Evolutionary conservation across 1,140 invertebrate species (phyloP).

Genomic region (Microvelia longipes): DNA sequence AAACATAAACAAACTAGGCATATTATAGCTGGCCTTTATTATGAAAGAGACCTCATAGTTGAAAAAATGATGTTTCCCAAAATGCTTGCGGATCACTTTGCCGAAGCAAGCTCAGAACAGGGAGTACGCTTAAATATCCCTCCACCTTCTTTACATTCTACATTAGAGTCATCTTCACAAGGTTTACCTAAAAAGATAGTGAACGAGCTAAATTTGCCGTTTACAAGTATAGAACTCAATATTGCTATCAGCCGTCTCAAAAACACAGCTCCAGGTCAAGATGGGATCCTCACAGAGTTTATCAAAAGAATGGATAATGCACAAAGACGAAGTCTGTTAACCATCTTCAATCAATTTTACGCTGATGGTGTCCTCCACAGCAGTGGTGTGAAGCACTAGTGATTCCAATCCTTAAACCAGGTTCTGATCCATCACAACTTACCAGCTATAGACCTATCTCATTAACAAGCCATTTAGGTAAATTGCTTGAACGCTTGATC

Average conservation of each 20-base stretch:
- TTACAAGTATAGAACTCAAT: neutral
- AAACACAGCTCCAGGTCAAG: neutral
- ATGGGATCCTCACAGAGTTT: neutral
- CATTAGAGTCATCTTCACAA: too few relatives aligned
- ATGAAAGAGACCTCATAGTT: neutral
- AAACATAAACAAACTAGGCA: neutral
- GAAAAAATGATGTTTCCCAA: neutral
- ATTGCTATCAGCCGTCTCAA: neutral
- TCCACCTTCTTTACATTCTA: neutral
- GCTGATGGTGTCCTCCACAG: neutral
- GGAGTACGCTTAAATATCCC: neutral
- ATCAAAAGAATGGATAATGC: neutral
- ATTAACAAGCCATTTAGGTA: neutral
- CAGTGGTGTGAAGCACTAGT: neutral
- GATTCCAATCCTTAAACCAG: neutral
- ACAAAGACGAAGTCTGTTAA: neutral
- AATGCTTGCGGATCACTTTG: neutral
- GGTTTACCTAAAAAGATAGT: neutral
- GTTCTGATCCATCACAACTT: neutral
- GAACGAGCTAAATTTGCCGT: neutral
- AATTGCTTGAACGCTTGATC: neutral
- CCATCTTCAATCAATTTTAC: neutral
- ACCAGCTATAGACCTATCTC: neutral
- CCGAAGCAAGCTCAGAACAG: neutral
- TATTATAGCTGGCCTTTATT: neutral